These are phyloP conservation scores for Apolygus lucorum DNA, from an alignment of 1,140 invertebrate genomes.

Conservation along the genomic window DNA sequence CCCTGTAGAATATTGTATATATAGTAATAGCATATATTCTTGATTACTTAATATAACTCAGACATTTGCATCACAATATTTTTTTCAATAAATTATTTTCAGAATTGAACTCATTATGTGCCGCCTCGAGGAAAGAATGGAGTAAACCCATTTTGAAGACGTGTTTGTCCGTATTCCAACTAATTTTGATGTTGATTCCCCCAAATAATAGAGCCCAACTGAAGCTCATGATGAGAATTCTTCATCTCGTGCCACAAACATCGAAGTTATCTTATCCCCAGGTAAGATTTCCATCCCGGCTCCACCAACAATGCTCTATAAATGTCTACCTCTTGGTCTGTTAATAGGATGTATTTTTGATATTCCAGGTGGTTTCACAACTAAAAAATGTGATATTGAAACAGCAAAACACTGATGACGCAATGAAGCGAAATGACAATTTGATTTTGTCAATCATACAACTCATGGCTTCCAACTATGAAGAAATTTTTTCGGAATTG, in stretches of 20 bases:
- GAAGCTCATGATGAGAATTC: neutral
- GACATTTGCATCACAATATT: neutral
- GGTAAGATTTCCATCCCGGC: neutral
- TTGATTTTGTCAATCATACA: neutral
- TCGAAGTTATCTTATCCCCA: neutral
- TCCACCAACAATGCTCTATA: neutral
- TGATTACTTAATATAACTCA: neutral
- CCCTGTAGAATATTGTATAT: no score
- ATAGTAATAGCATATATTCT: neutral
- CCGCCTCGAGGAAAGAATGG: neutral
- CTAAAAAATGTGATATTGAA: neutral
- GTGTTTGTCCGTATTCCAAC: neutral
- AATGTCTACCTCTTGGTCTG: no score
- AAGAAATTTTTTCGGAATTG: constrained; percentile 4
- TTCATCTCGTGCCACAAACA: neutral
- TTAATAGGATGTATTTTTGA: no score
- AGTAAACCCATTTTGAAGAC: neutral
- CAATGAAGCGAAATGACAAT: neutral
- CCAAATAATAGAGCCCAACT: neutral
- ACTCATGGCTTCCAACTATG: neutral
- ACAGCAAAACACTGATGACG: neutral
- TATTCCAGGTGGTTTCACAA: neutral
- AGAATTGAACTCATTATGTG: neutral
- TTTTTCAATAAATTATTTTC: neutral
- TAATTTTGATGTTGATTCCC: neutral